phyloP scores from a whole-genome alignment of 2,113 vertebrate species.

The Antechinus flavipes region DNA sequence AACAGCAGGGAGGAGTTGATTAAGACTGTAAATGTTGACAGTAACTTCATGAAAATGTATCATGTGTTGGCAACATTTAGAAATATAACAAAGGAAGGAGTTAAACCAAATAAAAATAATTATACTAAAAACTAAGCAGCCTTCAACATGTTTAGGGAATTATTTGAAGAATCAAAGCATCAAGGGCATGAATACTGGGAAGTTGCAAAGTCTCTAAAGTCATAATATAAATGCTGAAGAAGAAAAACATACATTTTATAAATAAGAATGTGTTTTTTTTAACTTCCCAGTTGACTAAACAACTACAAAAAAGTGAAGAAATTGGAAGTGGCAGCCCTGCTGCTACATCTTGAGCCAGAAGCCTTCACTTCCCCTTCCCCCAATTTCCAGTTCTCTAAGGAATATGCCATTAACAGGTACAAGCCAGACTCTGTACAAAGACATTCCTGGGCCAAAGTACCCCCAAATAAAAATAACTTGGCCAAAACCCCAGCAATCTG shows the following conservation, averaged over 20 bases:
- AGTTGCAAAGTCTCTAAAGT: background rate
- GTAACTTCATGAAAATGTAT: background rate
- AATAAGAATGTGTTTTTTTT: background rate
- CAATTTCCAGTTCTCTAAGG: background rate
- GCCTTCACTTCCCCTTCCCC: background rate
- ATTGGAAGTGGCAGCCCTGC: background rate
- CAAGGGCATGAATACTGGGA: background rate
- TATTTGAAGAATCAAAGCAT: background rate
- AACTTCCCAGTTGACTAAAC: background rate
- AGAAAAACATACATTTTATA: background rate
- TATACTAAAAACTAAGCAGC: background rate
- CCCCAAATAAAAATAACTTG: background rate
- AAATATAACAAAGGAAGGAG: accelerated
- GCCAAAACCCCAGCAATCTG: background rate
- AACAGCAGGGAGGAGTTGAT: background rate
- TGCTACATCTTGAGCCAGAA: background rate
- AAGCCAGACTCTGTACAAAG: background rate
- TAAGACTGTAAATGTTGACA: background rate
- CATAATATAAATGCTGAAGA: background rate
- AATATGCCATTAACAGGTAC: background rate
- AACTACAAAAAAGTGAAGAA: background rate
- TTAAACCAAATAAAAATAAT: background rate
- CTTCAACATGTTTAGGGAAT: background rate
- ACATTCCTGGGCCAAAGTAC: background rate
- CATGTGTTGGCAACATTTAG: background rate